Evolutionary conservation across 2,797 vertebrate species (phyloP).

Genomic region (Eospalax fontanierii): DNA sequence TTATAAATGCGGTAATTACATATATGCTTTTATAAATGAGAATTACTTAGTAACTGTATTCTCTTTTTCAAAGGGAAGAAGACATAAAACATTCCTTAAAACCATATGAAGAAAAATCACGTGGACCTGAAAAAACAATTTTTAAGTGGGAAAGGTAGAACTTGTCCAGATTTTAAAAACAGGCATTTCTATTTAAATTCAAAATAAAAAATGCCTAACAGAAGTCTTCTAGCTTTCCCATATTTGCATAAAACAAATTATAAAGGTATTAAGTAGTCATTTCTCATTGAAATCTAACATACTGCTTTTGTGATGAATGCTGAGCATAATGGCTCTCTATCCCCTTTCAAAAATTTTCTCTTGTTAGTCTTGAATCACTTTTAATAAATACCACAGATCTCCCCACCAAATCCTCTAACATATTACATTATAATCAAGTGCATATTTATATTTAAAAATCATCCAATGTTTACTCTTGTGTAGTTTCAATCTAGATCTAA

Average conservation of each 20-base stretch:
- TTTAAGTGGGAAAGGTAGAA: constrained; percentile 60
- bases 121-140: constrained; percentile 30
- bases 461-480: constrained; percentile 51
- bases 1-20: constrained; percentile 76
- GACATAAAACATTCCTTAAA: constrained; percentile 74
- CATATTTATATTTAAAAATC: constrained; percentile 66
- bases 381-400: constrained; percentile 73
- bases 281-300: constrained; percentile 80
- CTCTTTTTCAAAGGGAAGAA: constrained; percentile 36
- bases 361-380: constrained; percentile 71
- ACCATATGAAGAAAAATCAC: constrained; percentile 67
- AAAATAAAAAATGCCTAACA: constrained; percentile 72
- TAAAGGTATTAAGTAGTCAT: constrained; percentile 81
- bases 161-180: constrained; percentile 70
- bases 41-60: constrained; percentile 7
- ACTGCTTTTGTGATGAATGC: constrained; percentile 74
- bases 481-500: constrained; percentile 33
- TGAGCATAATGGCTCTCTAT: constrained; percentile 73
- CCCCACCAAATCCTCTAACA: constrained; percentile 70
- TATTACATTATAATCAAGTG: constrained; percentile 71
- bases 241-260: constrained; percentile 81
- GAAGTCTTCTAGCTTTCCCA: constrained; percentile 65
- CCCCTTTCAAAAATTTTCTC: constrained; percentile 68
- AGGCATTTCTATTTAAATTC: constrained; percentile 75
- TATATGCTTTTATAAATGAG: constrained; percentile 50